Evolutionary conservation across 2,113 vertebrate genomes (phyloP).

Genomic region (Heterotis niloticus): DNA sequence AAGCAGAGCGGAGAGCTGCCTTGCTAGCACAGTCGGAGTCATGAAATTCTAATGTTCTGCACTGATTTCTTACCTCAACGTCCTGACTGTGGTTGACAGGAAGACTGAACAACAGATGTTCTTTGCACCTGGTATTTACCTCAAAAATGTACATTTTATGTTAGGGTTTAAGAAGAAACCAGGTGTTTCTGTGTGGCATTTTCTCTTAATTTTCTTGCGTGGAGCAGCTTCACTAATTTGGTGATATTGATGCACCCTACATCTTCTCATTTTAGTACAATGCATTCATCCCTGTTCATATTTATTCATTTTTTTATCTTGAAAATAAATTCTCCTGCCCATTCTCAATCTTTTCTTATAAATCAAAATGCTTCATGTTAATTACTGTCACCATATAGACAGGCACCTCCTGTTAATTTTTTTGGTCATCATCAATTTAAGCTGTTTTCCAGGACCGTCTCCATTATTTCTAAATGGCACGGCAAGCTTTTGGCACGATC

Average conservation of each 20-base stretch:
- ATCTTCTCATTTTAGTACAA: neutral
- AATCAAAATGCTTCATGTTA: slow-evolving; percentile 19
- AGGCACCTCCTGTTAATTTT: slow-evolving; percentile 48
- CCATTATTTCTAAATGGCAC: slow-evolving; percentile 39
- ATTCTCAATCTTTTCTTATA: neutral
- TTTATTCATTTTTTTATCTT: neutral
- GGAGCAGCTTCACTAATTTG: too few species aligned
- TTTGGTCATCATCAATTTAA: slow-evolving; percentile 49
- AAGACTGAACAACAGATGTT: slow-evolving; percentile 22
- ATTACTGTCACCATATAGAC: slow-evolving; percentile 14
- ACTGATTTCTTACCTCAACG: neutral
- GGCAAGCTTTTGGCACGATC: slow-evolving; percentile 51
- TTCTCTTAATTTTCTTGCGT: neutral
- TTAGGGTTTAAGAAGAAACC: too few species aligned
- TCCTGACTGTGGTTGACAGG: neutral
- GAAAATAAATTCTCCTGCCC: neutral
- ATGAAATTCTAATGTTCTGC: slow-evolving; percentile 50
- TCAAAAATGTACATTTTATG: neutral
- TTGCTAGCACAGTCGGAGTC: slow-evolving; percentile 53
- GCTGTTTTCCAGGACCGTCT: slow-evolving; percentile 49
- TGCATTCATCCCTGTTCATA: neutral
- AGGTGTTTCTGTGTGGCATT: neutral
- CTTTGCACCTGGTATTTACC: neutral
- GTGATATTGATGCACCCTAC: too few species aligned
- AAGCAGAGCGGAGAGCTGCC: slow-evolving; percentile 48